Evolutionary conservation across 2,797 vertebrate species (phyloP).

Genomic region (Malacoraja senta): DNA sequence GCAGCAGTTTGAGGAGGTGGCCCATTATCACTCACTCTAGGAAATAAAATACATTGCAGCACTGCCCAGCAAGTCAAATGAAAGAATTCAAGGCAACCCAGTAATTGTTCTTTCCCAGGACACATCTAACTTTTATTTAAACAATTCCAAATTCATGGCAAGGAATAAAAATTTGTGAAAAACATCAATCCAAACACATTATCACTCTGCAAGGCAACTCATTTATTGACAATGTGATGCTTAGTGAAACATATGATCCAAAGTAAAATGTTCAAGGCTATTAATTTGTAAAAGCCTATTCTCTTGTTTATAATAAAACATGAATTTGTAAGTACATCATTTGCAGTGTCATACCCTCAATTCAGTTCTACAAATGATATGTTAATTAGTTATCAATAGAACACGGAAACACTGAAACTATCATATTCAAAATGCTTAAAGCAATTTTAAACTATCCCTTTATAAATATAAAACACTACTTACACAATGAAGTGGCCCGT

Average conservation of each 20-base stretch:
- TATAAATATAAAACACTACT: not conserved
- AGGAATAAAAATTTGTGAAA: not conserved
- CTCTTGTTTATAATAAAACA: not conserved
- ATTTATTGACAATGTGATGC: not conserved
- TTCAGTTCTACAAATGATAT: not conserved
- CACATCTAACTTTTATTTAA: not conserved
- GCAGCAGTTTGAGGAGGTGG: not conserved
- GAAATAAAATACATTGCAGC: not conserved
- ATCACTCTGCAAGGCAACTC: not conserved
- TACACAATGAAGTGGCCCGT: not conserved
- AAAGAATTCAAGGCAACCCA: not conserved
- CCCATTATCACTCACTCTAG: not conserved
- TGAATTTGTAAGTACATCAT: not conserved
- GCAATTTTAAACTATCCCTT: not conserved
- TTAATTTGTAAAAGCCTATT: not conserved
- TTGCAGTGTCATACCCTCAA: not conserved
- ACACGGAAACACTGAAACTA: not conserved
- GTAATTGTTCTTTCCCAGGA: not conserved
- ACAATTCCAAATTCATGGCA: not conserved
- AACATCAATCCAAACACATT: not conserved
- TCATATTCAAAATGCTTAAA: not conserved
- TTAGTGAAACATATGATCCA: not conserved
- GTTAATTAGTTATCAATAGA: conserved; percentile 7
- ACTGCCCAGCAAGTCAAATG: not conserved
- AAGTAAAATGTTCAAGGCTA: not conserved